A percentile compares a stretch with the other conserved stretches of the same genome.
Evolutionary conservation across 2,888 invertebrate species (phyloP).

Genomic region (Digitonthophagus gazella): DNA sequence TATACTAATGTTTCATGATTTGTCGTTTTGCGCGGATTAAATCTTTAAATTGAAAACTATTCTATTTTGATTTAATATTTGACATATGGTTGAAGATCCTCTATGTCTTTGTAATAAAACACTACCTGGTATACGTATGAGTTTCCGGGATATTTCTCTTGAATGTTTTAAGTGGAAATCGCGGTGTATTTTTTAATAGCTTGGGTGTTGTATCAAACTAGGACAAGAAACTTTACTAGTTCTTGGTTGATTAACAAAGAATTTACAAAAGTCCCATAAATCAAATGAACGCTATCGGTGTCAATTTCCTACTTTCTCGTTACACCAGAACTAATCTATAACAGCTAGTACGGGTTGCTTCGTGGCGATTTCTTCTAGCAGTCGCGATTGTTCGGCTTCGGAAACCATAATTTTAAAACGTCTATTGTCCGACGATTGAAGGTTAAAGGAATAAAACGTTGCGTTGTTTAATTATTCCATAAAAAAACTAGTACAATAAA

Average conservation of each 20-base stretch:
- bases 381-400: neutral
- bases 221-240: neutral
- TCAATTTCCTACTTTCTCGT: neutral
- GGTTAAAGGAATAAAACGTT: neutral
- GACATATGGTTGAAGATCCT: too few species aligned
- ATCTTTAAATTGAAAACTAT: too few species aligned
- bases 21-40: too few species aligned
- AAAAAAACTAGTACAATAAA: neutral
- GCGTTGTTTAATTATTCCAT: neutral
- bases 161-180: too few species aligned
- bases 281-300: neutral
- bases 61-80: too few species aligned
- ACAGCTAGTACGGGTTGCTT: neutral
- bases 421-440: neutral
- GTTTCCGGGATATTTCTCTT: too few species aligned
- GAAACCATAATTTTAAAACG: neutral
- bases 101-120: too few species aligned
- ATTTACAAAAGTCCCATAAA: too few species aligned
- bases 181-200: neutral
- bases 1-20: too few species aligned
- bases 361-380: neutral
- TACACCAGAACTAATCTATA: neutral
- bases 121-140: too few species aligned
- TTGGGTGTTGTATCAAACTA: neutral
- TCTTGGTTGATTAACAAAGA: too few species aligned